Base-by-base conservation (phyloP, 2,888 invertebrate genomes). In the Apotomis turbidana region DNA sequence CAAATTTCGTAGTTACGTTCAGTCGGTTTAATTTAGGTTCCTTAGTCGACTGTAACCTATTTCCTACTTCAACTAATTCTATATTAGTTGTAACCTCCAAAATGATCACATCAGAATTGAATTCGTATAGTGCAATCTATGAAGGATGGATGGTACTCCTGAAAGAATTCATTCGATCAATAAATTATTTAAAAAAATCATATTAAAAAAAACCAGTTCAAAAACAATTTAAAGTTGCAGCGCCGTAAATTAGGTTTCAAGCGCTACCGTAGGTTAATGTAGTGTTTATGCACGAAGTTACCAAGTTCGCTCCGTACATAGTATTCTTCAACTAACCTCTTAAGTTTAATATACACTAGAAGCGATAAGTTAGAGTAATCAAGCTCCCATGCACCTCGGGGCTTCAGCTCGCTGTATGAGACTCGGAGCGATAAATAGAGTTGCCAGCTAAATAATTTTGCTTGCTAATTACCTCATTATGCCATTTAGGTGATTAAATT, bases 391-490 rank as follows among this genome's bases (percentile, higher is more conserved):
- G 46, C 55, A 55, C 46, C 55, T 66, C 55, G 44, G 27, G 15
- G 44, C 10, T 15, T n/a, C 13, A 27, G 64, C 12, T 55, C 15
- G 46, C 55, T 66, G 55, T 46, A 57, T 66, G 46, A 66, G 46
- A 55, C 27, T 46, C n/a, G 66, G 55, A 55, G 44, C 63, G 38
- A 63, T 66, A 55, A 57, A 66, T 44, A 5, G 5, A 55, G 44
- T 66, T 55, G n/a, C 8, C 8, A 8, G 55, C 55, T n/a, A 57
- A 66, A 57, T 66, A 44, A 66, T 66, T 55, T 15, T 64, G 15
- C 15, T 64, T 55, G 64, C 54, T 44, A 27, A 64, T 64, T 64
- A 64, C 44, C 64, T 63, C 15, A 38, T 62, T 54, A 10, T 44
- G 15, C 15, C 27, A 8, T 12, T 57, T 12, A 36, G 55, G 15